Percentiles rank a stretch among this genome's conserved stretches.
Evolutionary conservation across 1,140 invertebrate species (phyloP).

Genomic region (Hyphantria cunea): DNA sequence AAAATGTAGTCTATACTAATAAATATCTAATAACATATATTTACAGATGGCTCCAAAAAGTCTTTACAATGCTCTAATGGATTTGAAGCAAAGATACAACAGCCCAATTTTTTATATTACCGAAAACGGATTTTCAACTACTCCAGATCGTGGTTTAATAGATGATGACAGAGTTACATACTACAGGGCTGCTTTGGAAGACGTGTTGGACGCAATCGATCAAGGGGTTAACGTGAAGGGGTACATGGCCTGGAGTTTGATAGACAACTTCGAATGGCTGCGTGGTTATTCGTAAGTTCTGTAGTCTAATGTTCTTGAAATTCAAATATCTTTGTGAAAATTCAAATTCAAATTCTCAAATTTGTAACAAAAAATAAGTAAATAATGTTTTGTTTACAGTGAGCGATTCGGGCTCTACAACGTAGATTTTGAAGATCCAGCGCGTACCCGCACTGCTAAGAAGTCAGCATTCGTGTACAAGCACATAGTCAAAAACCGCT

Average conservation of each 20-base stretch:
- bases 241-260: slow-evolving; percentile 60
- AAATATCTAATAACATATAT: no score
- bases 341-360: no score
- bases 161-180: slow-evolving; percentile 74
- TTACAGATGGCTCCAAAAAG: slow-evolving; percentile 16
- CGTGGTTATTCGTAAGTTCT: slow-evolving; percentile 80
- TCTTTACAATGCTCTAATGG: slow-evolving; percentile 46
- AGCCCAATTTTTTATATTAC: slow-evolving; percentile 81
- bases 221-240: slow-evolving; percentile 85
- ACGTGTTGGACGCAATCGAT: slow-evolving; percentile 86
- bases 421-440: slow-evolving; percentile 7
- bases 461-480: slow-evolving; percentile 27
- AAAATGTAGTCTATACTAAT: no score
- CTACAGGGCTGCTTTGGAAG: slow-evolving; percentile 60
- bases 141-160: slow-evolving; percentile 57
- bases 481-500: slow-evolving; percentile 13
- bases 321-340: no score
- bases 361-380: no score
- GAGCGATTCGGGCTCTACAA: slow-evolving; percentile 25
- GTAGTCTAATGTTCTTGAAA: no score
- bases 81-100: slow-evolving; percentile 80
- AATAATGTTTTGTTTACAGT: slow-evolving; percentile 3
- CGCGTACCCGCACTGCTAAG: slow-evolving; percentile 7
- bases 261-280: slow-evolving; percentile 80
- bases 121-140: slow-evolving; percentile 81